Evolutionary conservation across 2,113 vertebrate species (phyloP).

Genomic region (Cyprinodon tularosa): DNA sequence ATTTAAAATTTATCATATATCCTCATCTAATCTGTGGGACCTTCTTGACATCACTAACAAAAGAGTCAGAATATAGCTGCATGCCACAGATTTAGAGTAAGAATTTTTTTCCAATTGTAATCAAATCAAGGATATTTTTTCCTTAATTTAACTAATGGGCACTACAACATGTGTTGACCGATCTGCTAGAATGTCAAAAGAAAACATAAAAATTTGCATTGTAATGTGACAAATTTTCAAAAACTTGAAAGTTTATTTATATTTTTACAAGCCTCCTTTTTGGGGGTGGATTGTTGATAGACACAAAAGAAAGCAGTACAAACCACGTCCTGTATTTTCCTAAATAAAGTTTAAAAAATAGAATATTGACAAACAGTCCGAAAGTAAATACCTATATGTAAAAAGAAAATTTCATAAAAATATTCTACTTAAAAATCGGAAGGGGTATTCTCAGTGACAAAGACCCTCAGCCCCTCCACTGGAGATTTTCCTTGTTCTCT

Average conservation of each 20-base stretch:
- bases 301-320: conserved; percentile 42
- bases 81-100: no score
- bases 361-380: no score
- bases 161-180: not conserved
- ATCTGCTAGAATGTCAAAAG: not conserved
- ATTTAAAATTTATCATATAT: not conserved
- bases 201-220: not conserved
- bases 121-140: no score
- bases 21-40: not conserved
- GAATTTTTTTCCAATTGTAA: no score
- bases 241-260: not conserved
- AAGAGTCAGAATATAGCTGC: no score
- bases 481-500: conserved; percentile 15
- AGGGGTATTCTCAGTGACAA: not conserved
- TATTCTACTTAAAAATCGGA: not conserved
- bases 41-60: no score
- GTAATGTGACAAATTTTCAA: not conserved
- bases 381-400: no score
- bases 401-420: no score
- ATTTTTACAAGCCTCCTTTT: not conserved
- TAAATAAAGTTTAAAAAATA: no score
- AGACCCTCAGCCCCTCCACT: not conserved
- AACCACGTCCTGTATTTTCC: conserved; percentile 25
- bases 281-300: conserved; percentile 48
- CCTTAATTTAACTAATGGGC: not conserved